Percentiles rank a stretch among this genome's conserved stretches.
Conservation (phyloP, 1,140 invertebrate species). For the Drosophila bocki region DNA sequence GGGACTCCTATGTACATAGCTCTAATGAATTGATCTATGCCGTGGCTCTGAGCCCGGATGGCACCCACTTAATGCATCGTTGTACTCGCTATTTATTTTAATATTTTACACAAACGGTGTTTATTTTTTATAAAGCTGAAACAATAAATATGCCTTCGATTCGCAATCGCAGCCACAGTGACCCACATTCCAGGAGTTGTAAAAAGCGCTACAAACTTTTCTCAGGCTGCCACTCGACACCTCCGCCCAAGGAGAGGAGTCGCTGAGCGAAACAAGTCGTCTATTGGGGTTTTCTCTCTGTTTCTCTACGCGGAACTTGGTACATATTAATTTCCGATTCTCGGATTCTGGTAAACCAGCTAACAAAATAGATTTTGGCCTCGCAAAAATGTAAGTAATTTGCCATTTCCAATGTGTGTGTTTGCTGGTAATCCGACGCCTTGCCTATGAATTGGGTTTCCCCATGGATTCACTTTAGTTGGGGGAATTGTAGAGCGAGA, state of each 20-base stretch:
- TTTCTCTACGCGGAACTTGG: slow-evolving; percentile 43
- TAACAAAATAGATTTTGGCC: slow-evolving; percentile 62
- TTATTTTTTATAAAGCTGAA: slow-evolving; percentile 70
- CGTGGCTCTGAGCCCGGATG: slow-evolving; percentile 44
- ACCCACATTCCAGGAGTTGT: slow-evolving; percentile 61
- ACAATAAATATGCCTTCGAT: slow-evolving; percentile 67
- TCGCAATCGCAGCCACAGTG: slow-evolving; percentile 47
- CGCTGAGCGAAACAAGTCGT: background rate
- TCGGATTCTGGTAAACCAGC: slow-evolving; percentile 57
- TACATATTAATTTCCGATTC: slow-evolving; percentile 57
- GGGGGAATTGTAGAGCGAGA: background rate
- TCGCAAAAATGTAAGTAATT: slow-evolving; percentile 68
- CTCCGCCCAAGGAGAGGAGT: slow-evolving; percentile 11
- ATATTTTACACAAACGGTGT: slow-evolving; percentile 51
- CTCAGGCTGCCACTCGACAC: slow-evolving; percentile 30
- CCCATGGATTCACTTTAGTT: background rate
- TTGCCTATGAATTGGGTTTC: slow-evolving; percentile 26
- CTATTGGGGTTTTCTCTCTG: background rate
- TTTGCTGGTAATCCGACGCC: slow-evolving; percentile 49
- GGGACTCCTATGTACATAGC: slow-evolving; percentile 49
- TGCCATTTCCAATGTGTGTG: slow-evolving; percentile 19
- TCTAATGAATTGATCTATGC: slow-evolving; percentile 58
- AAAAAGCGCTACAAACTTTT: slow-evolving; percentile 47
- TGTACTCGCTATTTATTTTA: slow-evolving; percentile 72
- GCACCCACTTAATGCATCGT: slow-evolving; percentile 51